Evolutionary conservation across 2,797 vertebrate species (phyloP).

Genomic region (Pogoniulus pusillus): DNA sequence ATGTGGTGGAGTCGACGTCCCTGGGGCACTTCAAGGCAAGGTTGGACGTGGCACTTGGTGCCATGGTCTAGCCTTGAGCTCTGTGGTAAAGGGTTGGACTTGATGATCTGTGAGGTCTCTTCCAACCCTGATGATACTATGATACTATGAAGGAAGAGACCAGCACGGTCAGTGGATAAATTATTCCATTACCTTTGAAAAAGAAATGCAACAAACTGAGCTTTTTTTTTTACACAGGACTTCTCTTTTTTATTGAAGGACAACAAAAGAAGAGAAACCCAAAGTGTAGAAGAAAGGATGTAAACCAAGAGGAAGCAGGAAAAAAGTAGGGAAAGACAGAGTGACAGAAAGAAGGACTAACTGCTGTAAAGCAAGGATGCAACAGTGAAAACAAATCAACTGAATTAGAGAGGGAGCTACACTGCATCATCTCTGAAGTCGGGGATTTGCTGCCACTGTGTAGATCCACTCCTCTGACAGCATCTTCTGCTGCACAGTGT

Average conservation of each 20-base stretch:
- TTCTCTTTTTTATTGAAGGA: background rate
- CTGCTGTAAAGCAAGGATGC: background rate
- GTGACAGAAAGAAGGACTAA: background rate
- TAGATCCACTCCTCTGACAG: background rate
- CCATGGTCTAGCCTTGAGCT: no score
- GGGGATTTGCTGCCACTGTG: background rate
- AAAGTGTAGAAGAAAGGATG: background rate
- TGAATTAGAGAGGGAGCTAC: background rate
- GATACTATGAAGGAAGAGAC: no score
- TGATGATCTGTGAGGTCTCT: no score
- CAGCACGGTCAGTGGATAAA: background rate
- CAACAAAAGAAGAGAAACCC: background rate
- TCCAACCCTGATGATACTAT: no score
- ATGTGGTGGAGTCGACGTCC: no score
- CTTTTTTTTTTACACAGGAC: background rate
- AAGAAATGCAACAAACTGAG: background rate
- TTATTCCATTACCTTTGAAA: background rate
- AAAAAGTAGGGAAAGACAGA: background rate
- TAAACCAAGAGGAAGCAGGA: background rate
- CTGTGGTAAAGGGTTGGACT: no score
- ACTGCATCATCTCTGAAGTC: fast-evolving
- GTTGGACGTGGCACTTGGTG: no score
- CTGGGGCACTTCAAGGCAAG: no score
- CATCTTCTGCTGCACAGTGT: background rate
- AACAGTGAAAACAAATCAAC: background rate